Base-by-base conservation (phyloP, 2,888 invertebrate genomes). In the Lysandra coridon region DNA sequence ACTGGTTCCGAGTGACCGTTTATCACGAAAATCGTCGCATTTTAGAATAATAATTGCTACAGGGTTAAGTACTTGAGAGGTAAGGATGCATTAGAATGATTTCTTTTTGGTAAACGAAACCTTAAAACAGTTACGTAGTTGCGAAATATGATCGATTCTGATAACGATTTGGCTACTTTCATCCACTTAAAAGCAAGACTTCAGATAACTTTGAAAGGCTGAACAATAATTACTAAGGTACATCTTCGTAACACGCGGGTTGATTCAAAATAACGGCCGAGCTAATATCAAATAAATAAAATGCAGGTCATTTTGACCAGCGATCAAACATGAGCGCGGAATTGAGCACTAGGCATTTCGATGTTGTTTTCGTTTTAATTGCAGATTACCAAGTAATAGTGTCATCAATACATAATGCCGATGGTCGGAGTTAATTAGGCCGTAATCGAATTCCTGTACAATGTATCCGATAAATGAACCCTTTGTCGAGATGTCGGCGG, bases 401-500 rank as follows among this genome's bases (percentile, higher is more conserved):
- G 44, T 23, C 23, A 17, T 64, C 4, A 64, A 62, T 4, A 73
- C 73, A 6, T 40, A 73, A 40, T 49, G 49, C 49, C 3, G 33
- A 73, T 73, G 40, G 2, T 75, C 23, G 49, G 53, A 75, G 75
- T 30, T 75, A 75, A 75, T 44, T 37, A 74, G 57, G 23, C 10
- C 79, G 7, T 62, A 7, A 40, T 74, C 40, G 44, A 40, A 62
- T 73, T 40, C 30, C 64, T 73, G 53, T 37, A 74, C 74, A 64
- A 62, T 62, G 23, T 60, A 44, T 62, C 74, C 44, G 23, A 79
- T 79, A 79, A 40, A 79, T 74, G 53, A 74, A 14, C 74, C 79
- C 60, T 79, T 79, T 79, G 79, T 79, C 10, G 30, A 74, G 74
- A 74, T 62, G 78, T 53, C 53, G 53, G 23, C 23, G 10, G 64